Conservation (phyloP, 2,888 invertebrate species). For the Pachydiplax longipennis region DNA sequence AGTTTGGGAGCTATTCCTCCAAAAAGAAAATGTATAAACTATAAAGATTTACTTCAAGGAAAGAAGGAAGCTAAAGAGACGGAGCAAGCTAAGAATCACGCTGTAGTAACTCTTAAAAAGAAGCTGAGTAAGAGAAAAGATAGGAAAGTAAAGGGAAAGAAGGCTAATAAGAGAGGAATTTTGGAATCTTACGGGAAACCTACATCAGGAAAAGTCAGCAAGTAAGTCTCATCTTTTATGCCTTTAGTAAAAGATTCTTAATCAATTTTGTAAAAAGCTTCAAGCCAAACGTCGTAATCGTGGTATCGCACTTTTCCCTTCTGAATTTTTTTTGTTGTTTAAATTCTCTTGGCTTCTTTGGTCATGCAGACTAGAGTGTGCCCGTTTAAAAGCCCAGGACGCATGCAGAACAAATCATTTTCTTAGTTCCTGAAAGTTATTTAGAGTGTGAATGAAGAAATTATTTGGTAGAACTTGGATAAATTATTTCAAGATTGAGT, state of each 20-base stretch:
- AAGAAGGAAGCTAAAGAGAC: not conserved
- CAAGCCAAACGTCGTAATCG: too few species aligned
- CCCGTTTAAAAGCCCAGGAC: too few species aligned
- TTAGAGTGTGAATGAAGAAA: too few species aligned
- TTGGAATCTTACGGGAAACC: constrained; percentile 12
- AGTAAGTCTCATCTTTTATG: not conserved
- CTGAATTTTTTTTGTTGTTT: too few species aligned
- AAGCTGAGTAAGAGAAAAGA: not conserved
- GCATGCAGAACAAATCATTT: too few species aligned
- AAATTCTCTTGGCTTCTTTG: too few species aligned
- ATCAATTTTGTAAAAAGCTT: too few species aligned
- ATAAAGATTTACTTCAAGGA: not conserved
- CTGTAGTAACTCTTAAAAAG: not conserved
- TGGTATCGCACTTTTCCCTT: too few species aligned
- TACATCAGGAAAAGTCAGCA: not conserved
- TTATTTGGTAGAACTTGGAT: too few species aligned
- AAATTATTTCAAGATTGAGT: too few species aligned
- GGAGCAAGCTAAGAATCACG: not conserved
- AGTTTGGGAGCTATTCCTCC: constrained; percentile 68
- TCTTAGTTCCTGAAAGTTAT: too few species aligned
- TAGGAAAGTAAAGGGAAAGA: not conserved
- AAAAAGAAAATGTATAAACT: not conserved
- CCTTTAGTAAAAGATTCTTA: not conserved
- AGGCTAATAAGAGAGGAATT: not conserved
- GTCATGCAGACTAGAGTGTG: too few species aligned